phyloP scores from a whole-genome alignment of 2,113 vertebrate species.

The Brachyistius frenatus region DNA sequence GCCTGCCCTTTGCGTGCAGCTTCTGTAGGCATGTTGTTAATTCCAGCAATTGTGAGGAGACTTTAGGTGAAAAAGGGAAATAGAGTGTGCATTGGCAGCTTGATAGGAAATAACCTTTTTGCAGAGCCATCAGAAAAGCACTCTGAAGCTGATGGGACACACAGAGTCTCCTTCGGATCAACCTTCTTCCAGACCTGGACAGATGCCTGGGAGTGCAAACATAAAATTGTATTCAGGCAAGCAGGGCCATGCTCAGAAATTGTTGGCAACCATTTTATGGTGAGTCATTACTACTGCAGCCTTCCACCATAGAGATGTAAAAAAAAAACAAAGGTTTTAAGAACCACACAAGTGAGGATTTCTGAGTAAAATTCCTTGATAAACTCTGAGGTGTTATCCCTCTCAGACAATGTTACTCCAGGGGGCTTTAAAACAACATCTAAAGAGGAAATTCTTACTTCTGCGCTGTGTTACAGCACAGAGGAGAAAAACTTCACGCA shows the following conservation, averaged over 20 bases:
- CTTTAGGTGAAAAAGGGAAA: conserved; percentile 44
- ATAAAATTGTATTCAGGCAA: conserved; percentile 28
- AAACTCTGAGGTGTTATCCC: conserved; percentile 39
- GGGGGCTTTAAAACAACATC: conserved; percentile 36
- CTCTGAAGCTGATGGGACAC: conserved; percentile 32
- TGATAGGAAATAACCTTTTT: conserved; percentile 43
- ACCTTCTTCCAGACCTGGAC: conserved; percentile 46
- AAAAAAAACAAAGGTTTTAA: conserved; percentile 26
- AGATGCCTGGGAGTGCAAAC: conserved; percentile 36
- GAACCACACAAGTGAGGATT: conserved; percentile 37
- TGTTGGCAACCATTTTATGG: conserved; percentile 48
- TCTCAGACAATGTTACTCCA: conserved; percentile 40
- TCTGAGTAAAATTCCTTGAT: conserved; percentile 55
- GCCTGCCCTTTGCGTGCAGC: conserved; percentile 41
- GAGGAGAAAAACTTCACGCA: conserved; percentile 23
- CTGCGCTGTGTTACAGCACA: conserved; percentile 18
- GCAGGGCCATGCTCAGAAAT: conserved; percentile 16
- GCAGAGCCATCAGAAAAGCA: conserved; percentile 42
- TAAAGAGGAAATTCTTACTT: conserved; percentile 35
- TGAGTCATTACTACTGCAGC: conserved; percentile 45
- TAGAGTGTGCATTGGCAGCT: conserved; percentile 7
- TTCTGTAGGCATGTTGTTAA: conserved; percentile 42
- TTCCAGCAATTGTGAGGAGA: conserved; percentile 38
- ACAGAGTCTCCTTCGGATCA: conserved; percentile 34
- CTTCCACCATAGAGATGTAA: conserved; percentile 19